Conservation (phyloP, 2,113 vertebrate genomes). For the Dipodomys ordii region DNA sequence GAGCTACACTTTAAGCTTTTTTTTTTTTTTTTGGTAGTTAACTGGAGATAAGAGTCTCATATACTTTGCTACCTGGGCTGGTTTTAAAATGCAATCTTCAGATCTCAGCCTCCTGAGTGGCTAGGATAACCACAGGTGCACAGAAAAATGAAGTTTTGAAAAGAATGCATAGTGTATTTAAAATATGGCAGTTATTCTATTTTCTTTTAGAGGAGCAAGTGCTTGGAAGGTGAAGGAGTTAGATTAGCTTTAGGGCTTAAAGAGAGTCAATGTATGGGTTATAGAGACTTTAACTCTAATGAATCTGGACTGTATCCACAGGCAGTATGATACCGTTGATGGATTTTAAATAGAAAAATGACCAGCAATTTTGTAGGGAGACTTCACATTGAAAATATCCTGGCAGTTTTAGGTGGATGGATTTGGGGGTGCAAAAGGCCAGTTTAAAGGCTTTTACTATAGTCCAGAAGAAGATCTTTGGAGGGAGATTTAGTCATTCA, state of each 20-base stretch:
- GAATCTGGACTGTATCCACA: not conserved
- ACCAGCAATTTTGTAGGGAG: not conserved
- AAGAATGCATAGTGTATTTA: not conserved
- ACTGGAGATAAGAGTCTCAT: too few relatives aligned
- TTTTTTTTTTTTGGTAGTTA: too few relatives aligned
- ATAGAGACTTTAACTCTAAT: not conserved
- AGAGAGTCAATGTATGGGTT: not conserved
- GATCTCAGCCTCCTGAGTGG: too few relatives aligned
- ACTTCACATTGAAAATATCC: not conserved
- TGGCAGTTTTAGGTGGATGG: not conserved
- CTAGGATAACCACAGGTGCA: too few relatives aligned
- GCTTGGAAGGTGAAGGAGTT: not conserved
- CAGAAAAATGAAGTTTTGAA: not conserved
- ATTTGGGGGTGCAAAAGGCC: not conserved
- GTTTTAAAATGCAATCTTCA: too few relatives aligned
- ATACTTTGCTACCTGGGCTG: too few relatives aligned
- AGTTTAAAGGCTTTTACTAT: not conserved
- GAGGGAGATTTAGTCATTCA: not conserved
- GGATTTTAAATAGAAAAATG: not conserved
- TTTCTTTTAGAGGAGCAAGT: not conserved
- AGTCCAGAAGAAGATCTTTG: not conserved
- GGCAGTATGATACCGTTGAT: not conserved
- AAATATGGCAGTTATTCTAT: not conserved
- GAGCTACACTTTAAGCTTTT: too few relatives aligned
- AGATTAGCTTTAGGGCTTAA: slow-evolving; percentile 15